Base-by-base conservation (phyloP, 2,797 vertebrate genomes). In the Carapus acus region DNA sequence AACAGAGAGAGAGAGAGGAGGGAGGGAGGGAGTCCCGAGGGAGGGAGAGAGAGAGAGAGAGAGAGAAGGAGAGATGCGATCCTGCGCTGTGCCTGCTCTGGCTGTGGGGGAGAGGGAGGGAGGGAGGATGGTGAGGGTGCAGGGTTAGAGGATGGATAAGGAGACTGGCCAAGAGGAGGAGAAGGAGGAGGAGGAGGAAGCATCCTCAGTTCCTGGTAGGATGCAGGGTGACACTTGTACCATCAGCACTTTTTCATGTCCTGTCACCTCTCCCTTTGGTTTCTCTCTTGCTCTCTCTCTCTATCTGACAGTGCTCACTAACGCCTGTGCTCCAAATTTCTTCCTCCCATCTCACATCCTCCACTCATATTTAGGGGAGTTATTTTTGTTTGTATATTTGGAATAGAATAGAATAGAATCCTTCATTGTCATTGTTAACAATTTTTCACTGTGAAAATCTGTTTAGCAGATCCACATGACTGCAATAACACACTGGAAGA, bases 291-390 rank as follows among this genome's bases (percentile, higher is more conserved):
- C 51, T 46, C 40, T 36, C 29, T 19, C 33, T 59, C 40, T 53
- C 43, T 37, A 42, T 42, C 24, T 27, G 11, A 58, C 70, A 71
- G 57, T 49, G 49, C 23, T n/a, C 64, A 67, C 74, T 74, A 62
- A 79, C 69, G 27, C 70, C 60, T 57, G 5, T 27, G 24, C 24
- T 27, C 24, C 24, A 4, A 27, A 9, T 5, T 27, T 18, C 23
- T 43, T 74, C 76, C 49, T 64, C 77, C 79, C 74, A 63, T 80
- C 81, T 77, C 62, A 12, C 39, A 46, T 61, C 44, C 43, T 20
- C 9, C 48, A 36, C 21, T 19, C 45, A 46, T 12, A 27, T 9
- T 9, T 27, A 9, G 24, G 24, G n/a, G n/a, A n/a, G n/a, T n/a
- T n/a, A n/a, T n/a, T n/a, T n/a, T n/a, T n/a, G n/a, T n/a, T n/a